phyloP scores from a whole-genome alignment of 1,140 invertebrate genomes.

The Rhopalosiphum padi region DNA sequence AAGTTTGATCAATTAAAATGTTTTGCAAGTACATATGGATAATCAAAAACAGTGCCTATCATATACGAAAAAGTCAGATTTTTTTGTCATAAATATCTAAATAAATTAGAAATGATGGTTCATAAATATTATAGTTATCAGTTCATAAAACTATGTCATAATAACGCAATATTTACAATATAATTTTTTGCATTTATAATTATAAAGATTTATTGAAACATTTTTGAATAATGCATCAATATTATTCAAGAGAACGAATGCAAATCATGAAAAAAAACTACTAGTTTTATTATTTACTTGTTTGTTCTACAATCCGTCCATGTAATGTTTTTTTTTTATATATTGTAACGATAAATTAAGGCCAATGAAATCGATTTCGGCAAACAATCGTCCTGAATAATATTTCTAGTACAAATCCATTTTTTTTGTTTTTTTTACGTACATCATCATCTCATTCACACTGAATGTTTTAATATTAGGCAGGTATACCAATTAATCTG shows the following conservation, averaged over 20 bases:
- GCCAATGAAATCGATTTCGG: slow-evolving; percentile 42
- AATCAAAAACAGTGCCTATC: background rate
- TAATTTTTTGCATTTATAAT: background rate
- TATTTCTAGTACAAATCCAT: slow-evolving; percentile 43
- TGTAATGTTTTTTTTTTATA: background rate
- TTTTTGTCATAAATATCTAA: background rate
- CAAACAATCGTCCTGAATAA: slow-evolving; percentile 48
- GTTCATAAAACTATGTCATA: background rate
- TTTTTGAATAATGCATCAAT: background rate
- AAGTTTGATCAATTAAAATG: background rate
- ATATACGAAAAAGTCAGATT: background rate
- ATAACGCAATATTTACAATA: background rate
- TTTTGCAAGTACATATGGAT: background rate
- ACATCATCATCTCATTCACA: background rate
- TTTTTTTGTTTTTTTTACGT: background rate
- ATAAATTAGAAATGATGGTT: background rate
- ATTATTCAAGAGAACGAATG: background rate
- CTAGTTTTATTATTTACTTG: background rate
- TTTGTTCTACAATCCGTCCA: background rate
- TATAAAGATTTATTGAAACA: background rate
- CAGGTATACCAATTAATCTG: background rate
- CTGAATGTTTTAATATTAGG: background rate
- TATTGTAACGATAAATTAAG: slow-evolving; percentile 41
- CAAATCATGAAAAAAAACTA: background rate
- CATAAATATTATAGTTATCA: background rate